These are phyloP conservation scores for Brenthis hecate DNA, from an alignment of 2,888 invertebrate species.

Conservation along the genomic window DNA sequence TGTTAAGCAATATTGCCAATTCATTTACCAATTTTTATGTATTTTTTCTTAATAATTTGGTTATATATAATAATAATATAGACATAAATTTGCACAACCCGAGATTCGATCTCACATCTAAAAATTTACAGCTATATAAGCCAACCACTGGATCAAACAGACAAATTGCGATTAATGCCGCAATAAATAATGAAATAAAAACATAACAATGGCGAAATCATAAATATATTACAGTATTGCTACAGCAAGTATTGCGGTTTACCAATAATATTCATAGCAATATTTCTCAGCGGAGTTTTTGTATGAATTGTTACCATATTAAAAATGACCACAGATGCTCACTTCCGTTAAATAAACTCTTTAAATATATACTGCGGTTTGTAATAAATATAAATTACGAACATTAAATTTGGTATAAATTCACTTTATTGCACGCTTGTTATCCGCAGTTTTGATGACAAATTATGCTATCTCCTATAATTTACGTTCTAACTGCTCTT, in stretches of 20 bases:
- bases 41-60: no score
- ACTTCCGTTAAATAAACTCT: constrained; percentile 34
- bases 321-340: constrained; percentile 26
- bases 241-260: constrained; percentile 2
- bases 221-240: not conserved
- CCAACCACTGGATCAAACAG: no score
- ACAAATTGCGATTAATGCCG: no score
- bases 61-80: no score
- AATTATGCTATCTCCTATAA: constrained; percentile 24
- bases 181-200: no score
- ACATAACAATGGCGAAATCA: no score
- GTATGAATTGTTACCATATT: constrained; percentile 10
- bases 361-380: constrained; percentile 30
- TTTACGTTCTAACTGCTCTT: constrained; percentile 5
- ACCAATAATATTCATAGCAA: constrained; percentile 6
- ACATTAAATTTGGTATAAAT: constrained; percentile 36
- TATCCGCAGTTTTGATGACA: constrained; percentile 32
- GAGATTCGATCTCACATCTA: no score
- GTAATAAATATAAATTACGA: constrained; percentile 36
- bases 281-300: constrained; percentile 6
- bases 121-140: no score
- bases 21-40: no score
- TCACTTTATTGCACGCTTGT: constrained; percentile 35
- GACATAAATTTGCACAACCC: no score
- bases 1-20: no score